Evolutionary conservation across 2,113 vertebrate species (phyloP).

Genomic region (Seriola rivoliana): DNA sequence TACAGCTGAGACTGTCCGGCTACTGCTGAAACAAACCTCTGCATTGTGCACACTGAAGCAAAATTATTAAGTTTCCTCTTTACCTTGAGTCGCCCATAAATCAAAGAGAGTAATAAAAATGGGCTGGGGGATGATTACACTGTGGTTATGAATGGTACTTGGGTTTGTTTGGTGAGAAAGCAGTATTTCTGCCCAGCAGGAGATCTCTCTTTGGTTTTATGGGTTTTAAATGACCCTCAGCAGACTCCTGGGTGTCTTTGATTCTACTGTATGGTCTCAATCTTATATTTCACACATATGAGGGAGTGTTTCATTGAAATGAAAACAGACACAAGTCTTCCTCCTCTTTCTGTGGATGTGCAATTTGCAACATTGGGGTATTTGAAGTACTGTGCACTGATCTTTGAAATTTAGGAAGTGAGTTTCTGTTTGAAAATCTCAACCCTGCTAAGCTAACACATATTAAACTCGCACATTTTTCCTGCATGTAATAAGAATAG

Average conservation of each 20-base stretch:
- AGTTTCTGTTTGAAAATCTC: neutral
- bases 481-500: too few species aligned
- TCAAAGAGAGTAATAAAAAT: slow-evolving; percentile 45
- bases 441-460: neutral
- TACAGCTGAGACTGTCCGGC: neutral
- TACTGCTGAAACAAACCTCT: slow-evolving; percentile 38
- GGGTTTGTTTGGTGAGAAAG: slow-evolving; percentile 67
- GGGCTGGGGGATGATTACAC: slow-evolving; percentile 28
- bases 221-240: slow-evolving; percentile 58
- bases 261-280: slow-evolving; percentile 12
- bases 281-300: slow-evolving; percentile 18
- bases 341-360: neutral
- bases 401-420: neutral
- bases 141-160: slow-evolving; percentile 43
- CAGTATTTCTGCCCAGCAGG: slow-evolving; percentile 42
- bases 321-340: neutral
- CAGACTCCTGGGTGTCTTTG: slow-evolving; percentile 42
- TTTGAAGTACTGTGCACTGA: neutral
- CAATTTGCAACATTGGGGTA: neutral
- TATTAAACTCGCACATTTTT: neutral
- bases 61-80: slow-evolving; percentile 50
- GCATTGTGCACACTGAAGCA: slow-evolving; percentile 39
- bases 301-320: slow-evolving; percentile 18
- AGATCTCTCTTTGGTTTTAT: slow-evolving; percentile 43
- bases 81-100: slow-evolving; percentile 51